Evolutionary conservation across 2,888 invertebrate species (phyloP).

Genomic region (Hecatera dysodea): DNA sequence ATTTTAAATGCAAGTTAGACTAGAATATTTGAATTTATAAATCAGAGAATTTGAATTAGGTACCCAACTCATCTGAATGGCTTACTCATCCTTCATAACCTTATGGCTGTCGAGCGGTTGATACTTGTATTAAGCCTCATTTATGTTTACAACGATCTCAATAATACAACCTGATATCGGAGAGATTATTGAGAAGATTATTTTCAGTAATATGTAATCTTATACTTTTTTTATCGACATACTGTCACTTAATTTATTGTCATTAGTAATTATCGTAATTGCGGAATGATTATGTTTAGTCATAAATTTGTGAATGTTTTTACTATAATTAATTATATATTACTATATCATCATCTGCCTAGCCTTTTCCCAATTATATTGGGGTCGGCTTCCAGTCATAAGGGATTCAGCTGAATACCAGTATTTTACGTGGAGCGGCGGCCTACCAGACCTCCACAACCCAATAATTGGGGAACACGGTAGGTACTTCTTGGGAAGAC

Average conservation of each 20-base stretch:
- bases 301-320: too few relatives aligned
- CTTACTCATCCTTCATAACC: slow-evolving; percentile 8
- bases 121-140: slow-evolving; percentile 11
- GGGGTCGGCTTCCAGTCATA: too few relatives aligned
- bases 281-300: too few relatives aligned
- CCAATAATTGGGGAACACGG: too few relatives aligned
- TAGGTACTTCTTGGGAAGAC: too few relatives aligned
- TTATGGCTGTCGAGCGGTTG: slow-evolving; percentile 17
- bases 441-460: too few relatives aligned
- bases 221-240: neutral
- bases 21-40: slow-evolving; percentile 22
- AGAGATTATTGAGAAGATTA: slow-evolving; percentile 14
- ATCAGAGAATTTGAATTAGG: slow-evolving; percentile 32
- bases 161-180: slow-evolving; percentile 17
- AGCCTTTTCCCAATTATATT: too few relatives aligned
- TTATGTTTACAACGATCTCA: slow-evolving; percentile 20
- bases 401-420: too few relatives aligned
- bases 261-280: too few relatives aligned
- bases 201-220: neutral
- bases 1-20: slow-evolving; percentile 5
- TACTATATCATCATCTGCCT: too few relatives aligned
- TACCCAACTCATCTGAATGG: slow-evolving; percentile 22
- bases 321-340: too few relatives aligned
- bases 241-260: neutral
- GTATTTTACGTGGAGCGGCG: too few relatives aligned